Conservation (phyloP, 2,113 vertebrate species). For the Aramus guarauna region DNA sequence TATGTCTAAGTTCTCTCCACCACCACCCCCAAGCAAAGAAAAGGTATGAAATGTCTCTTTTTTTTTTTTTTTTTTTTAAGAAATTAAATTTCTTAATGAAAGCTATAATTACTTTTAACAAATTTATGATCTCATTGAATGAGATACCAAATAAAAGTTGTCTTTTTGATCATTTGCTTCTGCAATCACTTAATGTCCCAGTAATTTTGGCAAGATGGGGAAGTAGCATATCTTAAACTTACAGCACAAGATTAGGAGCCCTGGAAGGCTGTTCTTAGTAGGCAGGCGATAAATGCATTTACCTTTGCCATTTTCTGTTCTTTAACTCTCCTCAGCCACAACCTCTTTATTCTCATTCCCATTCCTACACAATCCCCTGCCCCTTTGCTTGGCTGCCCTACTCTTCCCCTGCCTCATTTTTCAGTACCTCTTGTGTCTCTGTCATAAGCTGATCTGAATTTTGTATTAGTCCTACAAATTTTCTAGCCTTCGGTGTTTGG, state of each 20-base stretch:
- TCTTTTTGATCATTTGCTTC: neutral
- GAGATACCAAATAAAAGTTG: neutral
- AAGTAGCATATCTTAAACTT: fast-evolving
- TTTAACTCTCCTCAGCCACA: neutral
- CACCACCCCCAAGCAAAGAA: neutral
- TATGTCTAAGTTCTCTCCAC: neutral
- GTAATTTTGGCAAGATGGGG: neutral
- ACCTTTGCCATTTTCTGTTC: neutral
- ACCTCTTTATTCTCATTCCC: neutral
- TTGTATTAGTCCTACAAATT: neutral
- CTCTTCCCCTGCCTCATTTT: neutral
- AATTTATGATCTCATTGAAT: neutral
- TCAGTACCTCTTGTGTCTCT: neutral
- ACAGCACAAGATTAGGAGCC: neutral
- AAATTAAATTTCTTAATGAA: neutral
- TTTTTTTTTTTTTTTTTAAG: neutral
- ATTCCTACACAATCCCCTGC: neutral
- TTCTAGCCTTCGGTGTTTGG: neutral
- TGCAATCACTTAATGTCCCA: neutral
- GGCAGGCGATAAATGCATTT: neutral
- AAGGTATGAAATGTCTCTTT: neutral
- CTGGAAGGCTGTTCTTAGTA: neutral
- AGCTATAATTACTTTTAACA: neutral
- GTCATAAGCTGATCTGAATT: neutral
- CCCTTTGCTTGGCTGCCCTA: neutral